phyloP scores from a whole-genome alignment of 2,888 invertebrate genomes.

The Lingula anatina region DNA sequence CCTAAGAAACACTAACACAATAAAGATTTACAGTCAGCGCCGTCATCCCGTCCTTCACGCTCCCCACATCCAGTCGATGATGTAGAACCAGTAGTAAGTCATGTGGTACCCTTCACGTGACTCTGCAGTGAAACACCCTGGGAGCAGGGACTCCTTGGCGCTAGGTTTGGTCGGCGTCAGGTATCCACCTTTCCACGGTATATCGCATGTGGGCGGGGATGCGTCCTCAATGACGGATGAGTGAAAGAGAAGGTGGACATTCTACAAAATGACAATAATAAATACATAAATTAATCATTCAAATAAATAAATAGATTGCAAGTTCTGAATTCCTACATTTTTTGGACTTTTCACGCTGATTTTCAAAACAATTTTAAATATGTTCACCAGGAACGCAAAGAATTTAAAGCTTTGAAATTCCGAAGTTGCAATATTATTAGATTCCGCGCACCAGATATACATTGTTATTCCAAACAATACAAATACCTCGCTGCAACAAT shows the following conservation, averaged over 20 bases:
- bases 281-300: too few relatives aligned
- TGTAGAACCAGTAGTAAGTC: constrained; percentile 36
- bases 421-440: too few relatives aligned
- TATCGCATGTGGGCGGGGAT: constrained; percentile 26
- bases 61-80: constrained; percentile 28
- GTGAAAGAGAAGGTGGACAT: constrained; percentile 22
- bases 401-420: too few relatives aligned
- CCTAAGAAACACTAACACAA: too few relatives aligned
- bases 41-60: too few relatives aligned
- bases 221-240: constrained; percentile 35
- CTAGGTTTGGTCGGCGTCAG: constrained; percentile 16
- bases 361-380: too few relatives aligned
- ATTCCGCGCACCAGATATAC: too few relatives aligned
- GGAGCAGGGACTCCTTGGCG: constrained; percentile 17
- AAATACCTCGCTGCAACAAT: neutral
- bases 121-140: constrained; percentile 23
- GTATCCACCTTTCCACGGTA: constrained; percentile 29
- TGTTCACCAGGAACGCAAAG: too few relatives aligned
- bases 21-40: too few relatives aligned
- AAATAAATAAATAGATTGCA: too few relatives aligned
- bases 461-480: neutral
- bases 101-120: constrained; percentile 33
- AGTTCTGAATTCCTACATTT: too few relatives aligned
- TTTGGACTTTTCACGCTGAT: too few relatives aligned
- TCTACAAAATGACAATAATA: constrained; percentile 14